Conservation (phyloP, 1,140 invertebrate species). For the Brachionus rubens region DNA sequence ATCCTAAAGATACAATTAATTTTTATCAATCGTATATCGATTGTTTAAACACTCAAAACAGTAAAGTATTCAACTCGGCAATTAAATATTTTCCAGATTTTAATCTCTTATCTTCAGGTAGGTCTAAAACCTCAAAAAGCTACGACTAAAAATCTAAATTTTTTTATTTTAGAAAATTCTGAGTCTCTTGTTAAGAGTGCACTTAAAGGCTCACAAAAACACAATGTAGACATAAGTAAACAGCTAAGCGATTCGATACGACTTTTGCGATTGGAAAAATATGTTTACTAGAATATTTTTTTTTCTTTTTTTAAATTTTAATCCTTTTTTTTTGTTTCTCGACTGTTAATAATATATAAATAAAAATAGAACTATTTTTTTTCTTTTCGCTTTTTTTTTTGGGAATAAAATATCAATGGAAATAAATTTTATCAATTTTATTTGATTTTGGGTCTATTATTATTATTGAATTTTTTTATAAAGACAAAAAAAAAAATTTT, state of each 20-base stretch:
- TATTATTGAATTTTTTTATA: no score
- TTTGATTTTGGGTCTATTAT: no score
- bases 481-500: no score
- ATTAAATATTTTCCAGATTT: conserved; percentile 35
- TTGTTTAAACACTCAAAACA: conserved; percentile 14
- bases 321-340: no score
- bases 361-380: no score
- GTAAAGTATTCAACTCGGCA: conserved; percentile 29
- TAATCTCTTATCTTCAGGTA: conserved; percentile 11
- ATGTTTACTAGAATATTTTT: conserved; percentile 28
- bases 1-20: conserved; percentile 15
- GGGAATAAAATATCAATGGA: no score
- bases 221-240: conserved; percentile 36
- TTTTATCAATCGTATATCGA: conserved; percentile 25
- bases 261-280: conserved; percentile 35
- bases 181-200: background rate
- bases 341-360: no score
- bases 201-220: conserved; percentile 2
- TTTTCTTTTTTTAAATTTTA: background rate
- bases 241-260: conserved; percentile 40
- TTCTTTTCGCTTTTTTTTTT: no score
- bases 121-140: background rate
- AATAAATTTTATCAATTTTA: no score
- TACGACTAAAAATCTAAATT: background rate
- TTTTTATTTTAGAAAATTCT: conserved; percentile 15